phyloP scores from a whole-genome alignment of 1,140 invertebrate genomes.

The Diplogasteroides magnus region DNA sequence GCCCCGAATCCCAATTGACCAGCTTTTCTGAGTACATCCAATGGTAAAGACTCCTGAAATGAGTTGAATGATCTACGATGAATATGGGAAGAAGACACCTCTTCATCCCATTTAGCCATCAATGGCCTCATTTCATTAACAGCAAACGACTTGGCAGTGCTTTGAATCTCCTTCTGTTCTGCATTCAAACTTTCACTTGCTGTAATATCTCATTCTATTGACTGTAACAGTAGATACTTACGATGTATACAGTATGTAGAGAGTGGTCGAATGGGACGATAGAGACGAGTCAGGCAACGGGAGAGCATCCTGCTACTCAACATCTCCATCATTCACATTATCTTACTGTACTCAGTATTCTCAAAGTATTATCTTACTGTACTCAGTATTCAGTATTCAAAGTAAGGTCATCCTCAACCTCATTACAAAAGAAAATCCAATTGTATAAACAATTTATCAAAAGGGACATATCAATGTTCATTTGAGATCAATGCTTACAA shows the following conservation, averaged over 20 bases:
- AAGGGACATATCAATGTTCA: no score
- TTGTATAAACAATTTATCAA: no score
- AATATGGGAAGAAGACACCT: constrained; percentile 55
- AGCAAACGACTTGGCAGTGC: not conserved
- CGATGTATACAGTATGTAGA: constrained; percentile 28
- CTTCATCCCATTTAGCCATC: constrained; percentile 65
- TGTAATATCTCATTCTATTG: not conserved
- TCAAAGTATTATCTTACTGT: no score
- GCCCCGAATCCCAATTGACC: constrained; percentile 65
- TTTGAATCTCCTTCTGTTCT: not conserved
- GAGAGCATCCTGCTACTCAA: constrained; percentile 1
- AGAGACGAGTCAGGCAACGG: constrained; percentile 1
- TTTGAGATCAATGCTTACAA: no score
- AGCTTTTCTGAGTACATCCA: constrained; percentile 57
- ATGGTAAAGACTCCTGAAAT: constrained; percentile 57
- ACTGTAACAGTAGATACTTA: constrained; percentile 21
- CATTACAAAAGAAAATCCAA: no score
- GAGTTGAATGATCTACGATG: constrained; percentile 5
- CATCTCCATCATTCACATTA: no score
- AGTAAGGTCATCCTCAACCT: no score
- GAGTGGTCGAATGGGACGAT: not conserved
- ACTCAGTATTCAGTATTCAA: no score
- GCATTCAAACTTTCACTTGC: not conserved
- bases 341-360: no score
- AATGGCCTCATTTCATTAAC: constrained; percentile 63